These are phyloP conservation scores for Pogonomyrmex barbatus DNA, from an alignment of 1,140 invertebrate genomes.

Conservation along the genomic window DNA sequence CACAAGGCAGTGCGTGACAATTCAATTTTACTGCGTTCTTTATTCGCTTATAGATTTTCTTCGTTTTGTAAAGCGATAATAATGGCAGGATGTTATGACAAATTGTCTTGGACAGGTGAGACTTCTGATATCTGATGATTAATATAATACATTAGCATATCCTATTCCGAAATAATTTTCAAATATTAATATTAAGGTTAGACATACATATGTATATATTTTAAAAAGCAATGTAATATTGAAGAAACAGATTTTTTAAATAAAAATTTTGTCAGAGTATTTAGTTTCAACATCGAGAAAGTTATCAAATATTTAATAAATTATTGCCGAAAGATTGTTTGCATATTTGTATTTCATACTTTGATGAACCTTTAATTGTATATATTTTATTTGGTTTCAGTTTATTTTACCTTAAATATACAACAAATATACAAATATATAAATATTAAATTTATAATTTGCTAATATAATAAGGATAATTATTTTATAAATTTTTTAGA, in stretches of 20 bases:
- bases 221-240: neutral
- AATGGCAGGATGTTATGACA: conserved; percentile 86
- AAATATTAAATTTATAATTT: neutral
- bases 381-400: conserved; percentile 57
- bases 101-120: conserved; percentile 86
- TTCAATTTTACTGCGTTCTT: conserved; percentile 6
- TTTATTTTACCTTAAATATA: neutral
- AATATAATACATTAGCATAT: neutral
- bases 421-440: neutral
- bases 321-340: conserved; percentile 14
- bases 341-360: conserved; percentile 10
- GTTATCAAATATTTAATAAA: conserved; percentile 3
- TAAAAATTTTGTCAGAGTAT: neutral
- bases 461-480: neutral
- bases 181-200: conserved; percentile 48
- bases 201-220: neutral
- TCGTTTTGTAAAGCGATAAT: conserved; percentile 49
- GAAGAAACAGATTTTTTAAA: neutral
- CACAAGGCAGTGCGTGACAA: neutral
- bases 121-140: neutral
- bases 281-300: conserved; percentile 27
- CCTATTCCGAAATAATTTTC: conserved; percentile 23
- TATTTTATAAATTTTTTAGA: neutral
- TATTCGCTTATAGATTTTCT: neutral
- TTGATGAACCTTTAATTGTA: conserved; percentile 6